These are phyloP conservation scores for Camarhynchus parvulus DNA, from an alignment of 2,113 vertebrate species.

Conservation along the genomic window DNA sequence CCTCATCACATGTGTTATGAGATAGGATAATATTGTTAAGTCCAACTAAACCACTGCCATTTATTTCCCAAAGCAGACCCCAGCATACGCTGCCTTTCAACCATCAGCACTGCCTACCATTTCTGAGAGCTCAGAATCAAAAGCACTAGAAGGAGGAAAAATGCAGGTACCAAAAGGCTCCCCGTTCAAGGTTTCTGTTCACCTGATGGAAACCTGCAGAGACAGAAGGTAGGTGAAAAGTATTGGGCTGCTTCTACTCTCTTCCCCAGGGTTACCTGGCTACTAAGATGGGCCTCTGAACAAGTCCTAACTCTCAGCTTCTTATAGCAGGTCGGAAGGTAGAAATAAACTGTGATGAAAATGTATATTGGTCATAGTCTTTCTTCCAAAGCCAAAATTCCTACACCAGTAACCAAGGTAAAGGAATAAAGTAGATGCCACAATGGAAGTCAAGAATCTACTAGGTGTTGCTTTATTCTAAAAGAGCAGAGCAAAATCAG, in stretches of 20 bases:
- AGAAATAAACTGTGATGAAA: conserved; percentile 12
- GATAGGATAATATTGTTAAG: neutral
- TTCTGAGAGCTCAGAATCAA: neutral
- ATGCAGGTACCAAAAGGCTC: neutral
- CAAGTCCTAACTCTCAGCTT: neutral
- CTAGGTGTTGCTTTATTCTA: neutral
- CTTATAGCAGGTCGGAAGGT: neutral
- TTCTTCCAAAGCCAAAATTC: neutral
- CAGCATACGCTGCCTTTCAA: neutral
- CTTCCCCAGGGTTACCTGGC: neutral
- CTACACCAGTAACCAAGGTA: neutral
- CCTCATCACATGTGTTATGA: neutral
- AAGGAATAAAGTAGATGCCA: neutral
- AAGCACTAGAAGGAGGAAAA: neutral
- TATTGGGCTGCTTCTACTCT: neutral
- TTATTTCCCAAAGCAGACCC: neutral
- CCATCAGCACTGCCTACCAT: neutral
- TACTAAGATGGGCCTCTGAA: neutral
- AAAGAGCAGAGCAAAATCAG: neutral
- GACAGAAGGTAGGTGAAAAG: neutral
- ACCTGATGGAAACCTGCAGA: neutral
- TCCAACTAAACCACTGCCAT: neutral
- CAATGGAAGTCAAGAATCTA: neutral
- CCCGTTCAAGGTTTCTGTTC: neutral
- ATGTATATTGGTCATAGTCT: neutral